Base-by-base conservation (phyloP, 2,888 invertebrate genomes). In the Cerceris ruficornis region DNA sequence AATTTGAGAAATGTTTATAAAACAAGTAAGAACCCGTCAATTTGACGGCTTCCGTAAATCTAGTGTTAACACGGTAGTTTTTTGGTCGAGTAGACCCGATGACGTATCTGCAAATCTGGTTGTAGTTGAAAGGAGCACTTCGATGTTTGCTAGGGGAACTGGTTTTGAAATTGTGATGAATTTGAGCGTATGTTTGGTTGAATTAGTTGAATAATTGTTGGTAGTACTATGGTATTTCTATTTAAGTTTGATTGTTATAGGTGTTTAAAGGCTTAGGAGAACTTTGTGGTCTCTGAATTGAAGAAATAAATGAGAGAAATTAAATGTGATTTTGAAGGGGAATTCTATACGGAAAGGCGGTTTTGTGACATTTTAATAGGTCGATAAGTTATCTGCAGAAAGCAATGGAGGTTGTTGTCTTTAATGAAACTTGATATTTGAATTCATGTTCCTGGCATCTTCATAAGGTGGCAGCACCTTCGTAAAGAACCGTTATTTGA, bases 381-480 rank as follows among this genome's bases (percentile, higher is more conserved):
- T 85, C 83, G 88, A 86, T 88, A 88, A 89, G 67, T 89, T 89
- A 89, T 83, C 81, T 6, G 77, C 43, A 57, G 65, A 11, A 49
- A 81, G 80, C 68, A 72, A 46, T 61, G 7, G 17, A 28, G 52
- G 62, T 69, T 74, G 59, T 50, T 60, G 15, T 69, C 62, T 46
- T 58, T 13, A 14, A 65, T 69, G 54, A 77, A 77, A 67, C 58
- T 13, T 14, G 61, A 66, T 68, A 58, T 68, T 73, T 41, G 9
- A n/a, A 52, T 61, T 4, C 15, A 17, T 17, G 17, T 13, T 58
- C n/a, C 8, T 64, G 42, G 52, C 46, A 17, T 28, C 6, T 28
- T 13, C 57, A n/a, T 58, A 5, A 75, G 79, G 66, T 82, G 82
- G 82, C 83, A 62, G 69, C 81, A 81, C 77, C 6, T 0, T 8